Conservation (phyloP, 2,888 invertebrate species). For the Encarsia formosa region DNA sequence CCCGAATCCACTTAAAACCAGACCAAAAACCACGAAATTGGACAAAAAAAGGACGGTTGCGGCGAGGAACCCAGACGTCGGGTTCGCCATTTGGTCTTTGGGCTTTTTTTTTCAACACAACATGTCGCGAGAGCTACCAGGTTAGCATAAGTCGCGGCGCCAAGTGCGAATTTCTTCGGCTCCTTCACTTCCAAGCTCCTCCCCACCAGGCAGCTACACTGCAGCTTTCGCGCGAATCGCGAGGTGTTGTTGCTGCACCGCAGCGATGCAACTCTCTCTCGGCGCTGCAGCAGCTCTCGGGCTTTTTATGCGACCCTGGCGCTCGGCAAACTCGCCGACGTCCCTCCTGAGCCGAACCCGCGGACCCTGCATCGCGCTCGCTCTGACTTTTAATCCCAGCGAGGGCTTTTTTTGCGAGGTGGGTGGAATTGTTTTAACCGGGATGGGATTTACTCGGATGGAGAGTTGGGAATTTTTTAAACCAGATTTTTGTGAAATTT, state of each 20-base stretch:
- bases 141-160: conserved; percentile 33
- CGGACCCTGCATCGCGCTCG: too few species aligned
- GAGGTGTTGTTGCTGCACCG: too few species aligned
- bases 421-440: too few species aligned
- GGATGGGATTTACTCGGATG: too few species aligned
- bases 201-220: background rate
- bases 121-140: conserved; percentile 46
- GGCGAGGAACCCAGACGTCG: background rate
- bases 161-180: background rate
- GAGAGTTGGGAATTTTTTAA: too few species aligned
- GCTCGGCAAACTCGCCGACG: conserved; percentile 38
- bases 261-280: background rate
- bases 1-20: too few species aligned
- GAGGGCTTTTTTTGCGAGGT: too few species aligned
- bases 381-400: too few species aligned
- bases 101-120: conserved; percentile 45
- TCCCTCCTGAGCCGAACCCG: too few species aligned
- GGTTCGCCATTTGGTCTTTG: background rate
- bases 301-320: conserved; percentile 43
- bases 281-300: background rate
- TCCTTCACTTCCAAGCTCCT: conserved; percentile 1
- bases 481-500: too few species aligned
- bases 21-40: too few species aligned
- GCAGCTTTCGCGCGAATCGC: background rate
- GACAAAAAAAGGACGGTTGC: too few species aligned